Evolutionary conservation across 1,140 invertebrate genomes (phyloP).

Genomic region (Vanessa tameamea): DNA sequence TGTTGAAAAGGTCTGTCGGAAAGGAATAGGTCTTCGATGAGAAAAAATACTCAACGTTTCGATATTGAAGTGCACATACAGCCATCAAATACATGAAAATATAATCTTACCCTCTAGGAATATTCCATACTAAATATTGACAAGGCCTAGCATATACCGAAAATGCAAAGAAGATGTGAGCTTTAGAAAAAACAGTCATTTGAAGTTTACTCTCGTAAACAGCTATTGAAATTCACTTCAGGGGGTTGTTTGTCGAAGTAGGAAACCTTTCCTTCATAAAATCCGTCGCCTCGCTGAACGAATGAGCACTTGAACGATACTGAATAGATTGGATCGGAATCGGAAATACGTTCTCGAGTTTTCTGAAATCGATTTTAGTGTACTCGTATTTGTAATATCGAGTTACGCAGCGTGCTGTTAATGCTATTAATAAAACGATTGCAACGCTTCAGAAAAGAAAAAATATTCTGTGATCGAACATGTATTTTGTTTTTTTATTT

Average conservation of each 20-base stretch:
- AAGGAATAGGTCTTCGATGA: too few relatives aligned
- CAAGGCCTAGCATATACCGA: too few relatives aligned
- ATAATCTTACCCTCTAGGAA: too few relatives aligned
- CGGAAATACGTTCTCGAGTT: conserved; percentile 45
- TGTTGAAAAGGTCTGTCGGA: too few relatives aligned
- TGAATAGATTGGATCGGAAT: conserved; percentile 30
- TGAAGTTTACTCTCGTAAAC: conserved; percentile 6
- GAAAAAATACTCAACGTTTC: too few relatives aligned
- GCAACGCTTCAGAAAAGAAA: too few relatives aligned
- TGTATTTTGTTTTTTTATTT: too few relatives aligned
- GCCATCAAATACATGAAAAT: too few relatives aligned
- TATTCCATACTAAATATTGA: too few relatives aligned
- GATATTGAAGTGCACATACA: too few relatives aligned
- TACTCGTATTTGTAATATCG: conserved; percentile 7
- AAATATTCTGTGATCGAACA: too few relatives aligned
- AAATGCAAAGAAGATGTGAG: neutral
- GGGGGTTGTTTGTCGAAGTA: conserved; percentile 5
- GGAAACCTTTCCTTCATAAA: conserved; percentile 30
- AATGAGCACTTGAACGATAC: conserved; percentile 25
- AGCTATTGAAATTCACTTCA: conserved; percentile 9
- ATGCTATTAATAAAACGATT: neutral
- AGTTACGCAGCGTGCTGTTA: neutral
- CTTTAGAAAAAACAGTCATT: conserved; percentile 1
- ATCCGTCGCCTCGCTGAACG: conserved; percentile 19
- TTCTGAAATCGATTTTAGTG: conserved; percentile 11